Base-by-base conservation (phyloP, 2,113 vertebrate genomes). In the Macaca nemestrina region DNA sequence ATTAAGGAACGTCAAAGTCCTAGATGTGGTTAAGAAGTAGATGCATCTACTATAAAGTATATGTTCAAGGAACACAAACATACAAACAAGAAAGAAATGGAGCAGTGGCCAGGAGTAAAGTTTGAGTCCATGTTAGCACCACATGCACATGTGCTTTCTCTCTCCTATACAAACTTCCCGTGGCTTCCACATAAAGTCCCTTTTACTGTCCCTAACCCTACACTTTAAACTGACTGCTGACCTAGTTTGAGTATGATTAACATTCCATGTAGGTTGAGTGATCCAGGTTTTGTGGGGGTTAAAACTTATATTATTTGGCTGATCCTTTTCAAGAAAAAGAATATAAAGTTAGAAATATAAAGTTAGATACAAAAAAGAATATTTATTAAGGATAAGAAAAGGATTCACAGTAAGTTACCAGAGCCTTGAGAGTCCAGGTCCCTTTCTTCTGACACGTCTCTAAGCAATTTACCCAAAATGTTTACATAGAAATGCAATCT, bases 381-480 rank as follows among this genome's bases (percentile, higher is more conserved):
- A 50, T 93, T 64, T 85, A n/a, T 67, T 73, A 92, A 84, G 70
- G 38, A 90, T 70, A 70, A 95, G 32, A 80, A 85, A 86, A 59
- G 12, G 23, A 52, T 73, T 59, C 57, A 78, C 17, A 8, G 20
- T 30, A 86, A 80, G 82, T 68, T 80, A 78, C 3, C 73, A 45
- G 79, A 79, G 18, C 0, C 30, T 82, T 87, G n/a, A 27, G 38
- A 78, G 48, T 88, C 52, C 55, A 80, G 48, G 35, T 23, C 23
- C 8, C 50, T 89, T 78, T 82, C 48, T 73, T 94, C 57, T 35
- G n/a, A 75, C 17, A 50, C 17, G 3, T 75, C 20, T 32, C n/a
- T 86, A 38, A 32, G 40, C 50, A 59, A n/a, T 52, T 92, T 73
- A 67, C 38, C 30, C 82, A 79, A 96, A 90, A 52, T 18, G 35